These are phyloP conservation scores for Enteromius argenteus DNA, from an alignment of 2,797 vertebrate genomes.

Conservation along the genomic window DNA sequence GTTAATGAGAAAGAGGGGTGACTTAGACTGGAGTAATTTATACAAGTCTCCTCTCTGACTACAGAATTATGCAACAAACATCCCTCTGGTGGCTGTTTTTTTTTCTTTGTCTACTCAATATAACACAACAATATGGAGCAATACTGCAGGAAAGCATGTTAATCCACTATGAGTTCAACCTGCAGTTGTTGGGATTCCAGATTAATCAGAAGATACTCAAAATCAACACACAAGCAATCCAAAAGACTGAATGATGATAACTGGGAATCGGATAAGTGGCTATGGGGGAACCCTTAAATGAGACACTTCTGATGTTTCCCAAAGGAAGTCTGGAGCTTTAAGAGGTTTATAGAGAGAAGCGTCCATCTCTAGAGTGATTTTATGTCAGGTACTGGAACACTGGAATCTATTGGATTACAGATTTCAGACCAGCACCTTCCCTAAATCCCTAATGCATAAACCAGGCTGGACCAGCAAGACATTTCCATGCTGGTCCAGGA, in stretches of 20 bases:
- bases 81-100: neutral
- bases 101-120: neutral
- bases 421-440: constrained; percentile 1
- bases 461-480: neutral
- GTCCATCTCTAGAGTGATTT: constrained; percentile 57
- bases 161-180: neutral
- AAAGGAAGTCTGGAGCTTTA: constrained; percentile 8
- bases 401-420: constrained; percentile 46
- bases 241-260: constrained; percentile 15
- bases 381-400: constrained; percentile 53
- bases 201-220: neutral
- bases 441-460: neutral
- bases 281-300: constrained; percentile 38
- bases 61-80: neutral
- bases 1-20: neutral
- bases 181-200: neutral
- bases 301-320: constrained; percentile 51
- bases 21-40: constrained; percentile 45
- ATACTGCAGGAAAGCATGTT: neutral
- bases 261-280: constrained; percentile 14
- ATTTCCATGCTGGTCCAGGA: neutral
- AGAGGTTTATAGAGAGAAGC: constrained; percentile 7
- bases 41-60: constrained; percentile 34
- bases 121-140: neutral
- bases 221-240: neutral